A percentile compares a stretch with the other conserved stretches of the same genome.
These are phyloP conservation scores for Cetoscarus ocellatus DNA, from an alignment of 2,797 vertebrate genomes.

Conservation along the genomic window DNA sequence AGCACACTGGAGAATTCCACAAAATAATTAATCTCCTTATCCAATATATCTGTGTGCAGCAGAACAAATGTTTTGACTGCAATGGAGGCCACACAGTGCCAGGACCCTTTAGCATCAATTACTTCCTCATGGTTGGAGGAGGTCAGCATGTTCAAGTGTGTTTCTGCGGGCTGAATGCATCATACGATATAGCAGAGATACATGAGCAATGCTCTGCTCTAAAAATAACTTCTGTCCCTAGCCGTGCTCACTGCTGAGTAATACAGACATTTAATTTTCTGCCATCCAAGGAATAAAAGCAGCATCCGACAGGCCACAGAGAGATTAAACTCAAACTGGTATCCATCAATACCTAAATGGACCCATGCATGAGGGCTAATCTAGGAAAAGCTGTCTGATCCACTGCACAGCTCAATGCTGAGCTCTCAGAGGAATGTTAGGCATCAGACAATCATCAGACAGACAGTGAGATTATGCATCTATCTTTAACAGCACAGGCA, in stretches of 20 bases:
- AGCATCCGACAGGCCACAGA: slow-evolving; percentile 10
- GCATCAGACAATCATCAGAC: slow-evolving; percentile 8
- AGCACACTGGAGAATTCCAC: background rate
- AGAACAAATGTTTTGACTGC: slow-evolving; percentile 12
- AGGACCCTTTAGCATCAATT: slow-evolving; percentile 72
- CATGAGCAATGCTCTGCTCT: slow-evolving; percentile 56
- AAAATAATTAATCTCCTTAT: slow-evolving; percentile 35
- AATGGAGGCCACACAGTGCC: slow-evolving; percentile 44
- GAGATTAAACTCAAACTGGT: slow-evolving; percentile 43
- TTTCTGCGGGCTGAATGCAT: slow-evolving; percentile 62
- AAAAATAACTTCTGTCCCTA: slow-evolving; percentile 69
- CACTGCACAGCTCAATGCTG: background rate
- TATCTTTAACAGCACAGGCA: background rate
- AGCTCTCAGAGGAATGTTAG: slow-evolving; percentile 1
- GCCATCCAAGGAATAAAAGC: slow-evolving; percentile 31
- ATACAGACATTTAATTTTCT: slow-evolving; percentile 51
- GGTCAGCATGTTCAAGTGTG: slow-evolving; percentile 61
- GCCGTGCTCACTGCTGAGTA: slow-evolving; percentile 19
- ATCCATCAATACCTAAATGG: slow-evolving; percentile 29
- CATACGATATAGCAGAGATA: slow-evolving; percentile 57
- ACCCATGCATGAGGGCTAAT: slow-evolving; percentile 15
- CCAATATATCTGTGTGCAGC: slow-evolving; percentile 32
- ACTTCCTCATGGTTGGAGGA: slow-evolving; percentile 71
- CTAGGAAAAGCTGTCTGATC: slow-evolving; percentile 30
- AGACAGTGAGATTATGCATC: background rate